Evolutionary conservation across 1,140 invertebrate species (phyloP), one percentile per base, ranked within the genome.

Genomic region (Mycetomoellerius zeteki): DNA sequence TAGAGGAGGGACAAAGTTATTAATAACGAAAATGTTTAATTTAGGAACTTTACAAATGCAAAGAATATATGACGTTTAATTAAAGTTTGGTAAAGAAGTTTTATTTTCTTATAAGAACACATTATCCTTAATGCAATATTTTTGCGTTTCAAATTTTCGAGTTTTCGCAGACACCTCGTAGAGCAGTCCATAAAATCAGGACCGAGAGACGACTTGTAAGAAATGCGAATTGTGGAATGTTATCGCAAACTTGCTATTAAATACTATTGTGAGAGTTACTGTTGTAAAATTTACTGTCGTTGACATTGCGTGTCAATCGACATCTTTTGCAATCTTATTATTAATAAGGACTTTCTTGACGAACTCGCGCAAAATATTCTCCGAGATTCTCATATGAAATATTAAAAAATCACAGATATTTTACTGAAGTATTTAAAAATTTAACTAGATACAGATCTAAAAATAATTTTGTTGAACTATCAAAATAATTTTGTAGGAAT

Each of bases 91-190:
- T 54, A 54, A 3, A 27, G 8, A 54, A 72, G 19, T 52, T 52
- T 27, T 30, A 30, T n/a, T 72, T 16, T 54, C 3, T 7, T 37
- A 1, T 7, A 33, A 3, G n/a, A 52, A 30, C 10, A 71, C 8
- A 52, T 73, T 56, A 72, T 1, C 12, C 19, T 33, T 54, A 19
- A 54, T 72, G 8, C 16, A 30, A 33, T 73, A 33, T 37, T 50
- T 16, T 54, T 19, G 71, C 27, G 12, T 73, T 33, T 73, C 19
- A 7, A 72, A 16, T 30, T 30, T 30, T 72, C 16, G 8, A n/a
- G 14, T 72, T 72, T 72, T 72, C 47, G 16, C 24, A 52, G 69
- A 72, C 47, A 72, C 16, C 69, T 27, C 27, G 21, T 52, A 52
- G 43, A 37, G 8, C 3, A 12, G 21, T 52, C 43, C 16, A 50